phyloP scores from a whole-genome alignment of 2,113 vertebrate genomes.

The Euleptes europaea region DNA sequence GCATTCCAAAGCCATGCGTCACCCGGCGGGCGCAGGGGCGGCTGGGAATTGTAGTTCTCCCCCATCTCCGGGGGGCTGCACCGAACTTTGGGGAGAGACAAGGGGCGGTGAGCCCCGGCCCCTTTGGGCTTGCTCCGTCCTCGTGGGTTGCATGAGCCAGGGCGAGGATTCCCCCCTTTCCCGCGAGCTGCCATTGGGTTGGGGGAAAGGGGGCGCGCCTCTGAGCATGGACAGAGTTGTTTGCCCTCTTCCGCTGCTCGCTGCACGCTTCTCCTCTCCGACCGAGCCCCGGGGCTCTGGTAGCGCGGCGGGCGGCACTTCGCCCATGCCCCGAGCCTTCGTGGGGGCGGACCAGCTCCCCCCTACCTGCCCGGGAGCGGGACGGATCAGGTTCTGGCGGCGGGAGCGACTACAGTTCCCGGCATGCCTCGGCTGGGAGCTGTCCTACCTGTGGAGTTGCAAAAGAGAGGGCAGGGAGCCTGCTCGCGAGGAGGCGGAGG shows the following conservation, averaged over 20 bases:
- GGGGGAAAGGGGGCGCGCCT: not conserved
- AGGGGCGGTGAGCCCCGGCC: no score
- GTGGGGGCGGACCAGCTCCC: no score
- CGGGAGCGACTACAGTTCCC: not conserved
- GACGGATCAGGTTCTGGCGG: not conserved
- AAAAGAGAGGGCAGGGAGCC: not conserved
- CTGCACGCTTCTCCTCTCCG: not conserved
- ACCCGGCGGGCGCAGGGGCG: not conserved
- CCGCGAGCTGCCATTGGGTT: not conserved
- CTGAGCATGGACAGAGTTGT: constrained; percentile 2
- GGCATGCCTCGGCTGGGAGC: not conserved
- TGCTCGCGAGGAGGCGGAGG: not conserved
- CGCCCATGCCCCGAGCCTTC: not conserved
- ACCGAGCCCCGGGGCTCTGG: no score
- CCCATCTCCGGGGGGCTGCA: not conserved
- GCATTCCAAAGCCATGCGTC: constrained; percentile 9
- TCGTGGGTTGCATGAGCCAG: not conserved
- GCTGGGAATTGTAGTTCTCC: not conserved
- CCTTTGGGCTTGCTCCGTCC: not conserved
- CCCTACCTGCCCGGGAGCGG: not conserved
- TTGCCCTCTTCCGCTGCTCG: not conserved
- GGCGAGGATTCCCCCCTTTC: not conserved
- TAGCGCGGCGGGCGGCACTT: not conserved
- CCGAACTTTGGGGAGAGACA: no score
- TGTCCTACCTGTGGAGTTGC: not conserved